Conservation (phyloP, 1,140 invertebrate species). For the Forficula auricularia region DNA sequence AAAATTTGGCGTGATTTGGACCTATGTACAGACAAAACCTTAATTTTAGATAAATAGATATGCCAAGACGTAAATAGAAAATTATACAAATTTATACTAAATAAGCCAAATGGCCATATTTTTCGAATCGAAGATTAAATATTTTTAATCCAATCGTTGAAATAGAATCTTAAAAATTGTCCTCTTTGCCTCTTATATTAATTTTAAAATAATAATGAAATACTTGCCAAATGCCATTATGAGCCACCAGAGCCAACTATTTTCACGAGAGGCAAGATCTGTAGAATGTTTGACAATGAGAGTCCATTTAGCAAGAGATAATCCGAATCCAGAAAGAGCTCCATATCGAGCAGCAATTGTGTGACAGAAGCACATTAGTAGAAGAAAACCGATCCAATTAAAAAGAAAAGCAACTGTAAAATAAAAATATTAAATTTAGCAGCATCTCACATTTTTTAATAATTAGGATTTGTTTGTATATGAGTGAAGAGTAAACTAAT, state of each 20-base stretch:
- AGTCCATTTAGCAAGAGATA: constrained; percentile 87
- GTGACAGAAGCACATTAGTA: constrained; percentile 82
- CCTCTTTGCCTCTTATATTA: too few species aligned
- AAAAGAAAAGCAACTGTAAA: constrained; percentile 67
- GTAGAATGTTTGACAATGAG: constrained; percentile 81
- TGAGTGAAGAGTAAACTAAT: neutral
- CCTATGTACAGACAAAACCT: too few species aligned
- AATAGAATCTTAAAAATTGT: too few species aligned
- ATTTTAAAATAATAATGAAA: too few species aligned
- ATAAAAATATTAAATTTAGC: constrained; percentile 2
- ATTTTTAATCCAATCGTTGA: too few species aligned
- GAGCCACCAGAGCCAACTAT: constrained; percentile 78
- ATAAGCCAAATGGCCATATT: too few species aligned
- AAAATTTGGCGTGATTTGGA: too few species aligned
- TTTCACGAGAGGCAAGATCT: constrained; percentile 63
- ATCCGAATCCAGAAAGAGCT: constrained; percentile 75
- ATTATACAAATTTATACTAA: too few species aligned
- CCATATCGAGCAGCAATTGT: constrained; percentile 84
- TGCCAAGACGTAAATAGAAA: too few species aligned
- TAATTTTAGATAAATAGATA: too few species aligned
- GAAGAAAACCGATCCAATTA: constrained; percentile 87
- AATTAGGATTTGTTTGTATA: neutral
- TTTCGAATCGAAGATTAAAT: too few species aligned
- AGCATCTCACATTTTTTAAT: neutral
- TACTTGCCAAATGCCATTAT: constrained; percentile 68